Conservation (phyloP, 2,797 vertebrate genomes). For the Cichlasoma orientale region DNA sequence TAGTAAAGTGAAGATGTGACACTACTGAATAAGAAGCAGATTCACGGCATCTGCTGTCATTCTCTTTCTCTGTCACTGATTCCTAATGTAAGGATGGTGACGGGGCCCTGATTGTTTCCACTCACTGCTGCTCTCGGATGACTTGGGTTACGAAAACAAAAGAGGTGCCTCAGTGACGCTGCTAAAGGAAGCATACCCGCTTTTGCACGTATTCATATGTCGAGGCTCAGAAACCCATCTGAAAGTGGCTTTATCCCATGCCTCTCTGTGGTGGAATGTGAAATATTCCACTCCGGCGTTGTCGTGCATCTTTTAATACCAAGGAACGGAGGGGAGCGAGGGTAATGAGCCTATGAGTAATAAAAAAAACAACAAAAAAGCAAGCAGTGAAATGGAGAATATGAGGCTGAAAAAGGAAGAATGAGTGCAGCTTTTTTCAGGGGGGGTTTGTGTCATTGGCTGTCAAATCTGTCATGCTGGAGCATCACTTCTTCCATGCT, state of each 20-base stretch:
- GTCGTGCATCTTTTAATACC: conserved; percentile 48
- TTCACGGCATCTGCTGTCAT: not conserved
- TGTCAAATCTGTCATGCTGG: conserved; percentile 23
- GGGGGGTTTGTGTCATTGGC: not conserved
- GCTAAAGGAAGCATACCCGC: conserved; percentile 27
- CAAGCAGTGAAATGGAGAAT: conserved; percentile 28
- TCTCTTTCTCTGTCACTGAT: conserved; percentile 18
- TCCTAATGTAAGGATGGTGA: conserved; percentile 33
- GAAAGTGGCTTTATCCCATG: conserved; percentile 44
- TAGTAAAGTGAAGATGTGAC: conserved; percentile 16
- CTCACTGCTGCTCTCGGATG: conserved; percentile 41
- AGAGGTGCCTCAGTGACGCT: conserved; percentile 30
- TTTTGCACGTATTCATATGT: conserved; percentile 1
- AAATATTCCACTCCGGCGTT: conserved; percentile 52
- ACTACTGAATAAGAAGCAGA: conserved; percentile 7
- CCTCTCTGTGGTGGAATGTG: conserved; percentile 58
- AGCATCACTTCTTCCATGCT: conserved; percentile 55
- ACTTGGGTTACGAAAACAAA: conserved; percentile 63
- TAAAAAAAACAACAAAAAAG: conserved; percentile 36
- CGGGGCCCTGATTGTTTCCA: conserved; percentile 60
- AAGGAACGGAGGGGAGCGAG: conserved; percentile 21
- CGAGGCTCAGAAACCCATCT: conserved; percentile 6
- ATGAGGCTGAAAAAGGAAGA: conserved; percentile 14
- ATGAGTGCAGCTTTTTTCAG: conserved; percentile 20
- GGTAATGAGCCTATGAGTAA: conserved; percentile 45